These are phyloP conservation scores for Vidua macroura DNA, from an alignment of 2,113 vertebrate species.

Conservation along the genomic window DNA sequence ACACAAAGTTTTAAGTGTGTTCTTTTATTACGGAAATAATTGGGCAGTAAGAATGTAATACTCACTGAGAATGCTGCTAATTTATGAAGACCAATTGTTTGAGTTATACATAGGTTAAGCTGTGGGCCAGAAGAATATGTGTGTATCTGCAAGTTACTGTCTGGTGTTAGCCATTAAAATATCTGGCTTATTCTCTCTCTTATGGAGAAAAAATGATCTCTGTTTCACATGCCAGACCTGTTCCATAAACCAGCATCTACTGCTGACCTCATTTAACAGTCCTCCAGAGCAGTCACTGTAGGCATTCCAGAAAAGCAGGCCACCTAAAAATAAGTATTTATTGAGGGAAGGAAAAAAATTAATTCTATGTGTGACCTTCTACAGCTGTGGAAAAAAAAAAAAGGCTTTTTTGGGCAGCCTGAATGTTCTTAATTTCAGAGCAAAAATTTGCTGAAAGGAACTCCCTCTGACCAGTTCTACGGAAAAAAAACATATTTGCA, in stretches of 20 bases:
- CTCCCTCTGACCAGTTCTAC: constrained; percentile 34
- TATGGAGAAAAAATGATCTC: neutral
- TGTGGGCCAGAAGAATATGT: neutral
- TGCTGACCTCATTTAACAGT: constrained; percentile 58
- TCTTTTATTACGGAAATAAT: neutral
- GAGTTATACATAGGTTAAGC: neutral
- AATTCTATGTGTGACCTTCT: constrained; percentile 42
- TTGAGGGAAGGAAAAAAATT: constrained; percentile 1
- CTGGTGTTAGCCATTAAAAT: neutral
- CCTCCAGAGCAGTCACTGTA: constrained; percentile 25
- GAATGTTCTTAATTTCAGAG: constrained; percentile 23
- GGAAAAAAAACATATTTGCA: neutral
- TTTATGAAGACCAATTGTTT: neutral
- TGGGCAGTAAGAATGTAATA: neutral
- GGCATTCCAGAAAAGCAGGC: constrained; percentile 47
- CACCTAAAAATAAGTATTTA: constrained; percentile 36
- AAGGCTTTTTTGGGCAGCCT: neutral
- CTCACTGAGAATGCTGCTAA: neutral
- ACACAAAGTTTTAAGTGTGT: neutral
- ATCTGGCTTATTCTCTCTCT: neutral
- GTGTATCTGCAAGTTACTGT: neutral
- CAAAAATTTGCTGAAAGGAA: constrained; percentile 14
- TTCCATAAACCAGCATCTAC: constrained; percentile 36
- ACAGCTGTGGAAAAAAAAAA: neutral
- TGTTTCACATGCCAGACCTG: neutral